These are phyloP conservation scores for Heterotilapia buettikoferi DNA, from an alignment of 2,113 vertebrate genomes.

Conservation along the genomic window DNA sequence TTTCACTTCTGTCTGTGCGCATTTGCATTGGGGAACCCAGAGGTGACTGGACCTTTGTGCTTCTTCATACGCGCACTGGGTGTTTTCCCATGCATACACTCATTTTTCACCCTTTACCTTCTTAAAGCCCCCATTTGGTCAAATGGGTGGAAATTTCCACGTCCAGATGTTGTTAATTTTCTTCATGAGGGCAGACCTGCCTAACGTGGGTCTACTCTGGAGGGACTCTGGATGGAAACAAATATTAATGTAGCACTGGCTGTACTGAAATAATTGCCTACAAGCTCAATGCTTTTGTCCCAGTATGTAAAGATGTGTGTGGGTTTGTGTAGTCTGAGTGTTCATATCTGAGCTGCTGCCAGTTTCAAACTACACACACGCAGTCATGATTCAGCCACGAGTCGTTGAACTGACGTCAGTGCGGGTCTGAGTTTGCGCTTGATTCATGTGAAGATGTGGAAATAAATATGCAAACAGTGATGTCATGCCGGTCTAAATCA, in stretches of 20 bases:
- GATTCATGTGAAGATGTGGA: slow-evolving; percentile 11
- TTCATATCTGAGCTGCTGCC: not conserved
- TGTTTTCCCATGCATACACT: not conserved
- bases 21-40: not conserved
- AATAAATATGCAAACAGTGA: slow-evolving; percentile 45
- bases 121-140: not conserved
- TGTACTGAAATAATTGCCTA: slow-evolving; percentile 29
- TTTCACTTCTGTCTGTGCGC: not conserved
- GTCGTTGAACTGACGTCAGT: slow-evolving; percentile 9
- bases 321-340: not conserved
- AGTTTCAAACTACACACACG: not conserved
- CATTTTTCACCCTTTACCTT: not conserved
- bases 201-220: not conserved
- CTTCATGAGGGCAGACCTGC: not conserved
- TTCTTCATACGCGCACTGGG: not conserved
- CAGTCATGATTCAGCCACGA: not conserved
- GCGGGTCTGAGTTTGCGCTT: not conserved
- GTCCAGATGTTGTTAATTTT: slow-evolving; percentile 56
- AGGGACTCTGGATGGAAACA: slow-evolving; percentile 25
- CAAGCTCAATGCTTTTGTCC: not conserved
- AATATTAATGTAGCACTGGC: not conserved
- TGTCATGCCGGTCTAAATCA: not conserved
- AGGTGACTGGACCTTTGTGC: slow-evolving; percentile 30
- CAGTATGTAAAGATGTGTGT: not conserved
- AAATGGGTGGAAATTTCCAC: slow-evolving; percentile 39